Percentiles rank a stretch among this genome's conserved stretches.
Evolutionary conservation across 2,888 invertebrate genomes (phyloP).

Genomic region (Rhagonycha lutea): DNA sequence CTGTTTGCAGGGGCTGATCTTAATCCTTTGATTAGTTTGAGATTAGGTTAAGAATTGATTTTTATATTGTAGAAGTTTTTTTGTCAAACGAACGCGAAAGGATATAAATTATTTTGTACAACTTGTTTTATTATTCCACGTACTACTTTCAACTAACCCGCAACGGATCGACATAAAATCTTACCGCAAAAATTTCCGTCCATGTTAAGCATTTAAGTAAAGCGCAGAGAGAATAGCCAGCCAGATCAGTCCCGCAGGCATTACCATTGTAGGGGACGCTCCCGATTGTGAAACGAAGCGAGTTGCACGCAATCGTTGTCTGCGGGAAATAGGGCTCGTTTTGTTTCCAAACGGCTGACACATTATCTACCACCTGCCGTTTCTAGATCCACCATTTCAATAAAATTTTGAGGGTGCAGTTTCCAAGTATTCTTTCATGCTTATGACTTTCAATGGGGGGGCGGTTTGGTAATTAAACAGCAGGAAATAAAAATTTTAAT

Average conservation of each 20-base stretch:
- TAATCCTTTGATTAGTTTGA: constrained; percentile 6
- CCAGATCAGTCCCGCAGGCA: constrained; percentile 46
- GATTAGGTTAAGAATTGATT: not conserved
- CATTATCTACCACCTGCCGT: constrained; percentile 34
- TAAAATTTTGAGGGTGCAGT: constrained; percentile 1
- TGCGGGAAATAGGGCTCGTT: constrained; percentile 27
- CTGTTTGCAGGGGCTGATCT: not conserved
- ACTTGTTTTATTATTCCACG: not conserved
- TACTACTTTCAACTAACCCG: not conserved
- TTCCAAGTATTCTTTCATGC: not conserved
- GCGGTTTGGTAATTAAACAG: not conserved
- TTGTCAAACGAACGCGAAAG: not conserved
- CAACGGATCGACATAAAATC: constrained; percentile 11
- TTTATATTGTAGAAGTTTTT: not conserved
- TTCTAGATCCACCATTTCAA: constrained; percentile 28
- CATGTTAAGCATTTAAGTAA: constrained; percentile 23
- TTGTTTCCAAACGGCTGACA: constrained; percentile 17
- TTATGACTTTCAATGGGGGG: not conserved
- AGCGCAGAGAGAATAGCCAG: constrained; percentile 23
- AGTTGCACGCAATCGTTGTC: constrained; percentile 42
- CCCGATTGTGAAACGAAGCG: constrained; percentile 52
- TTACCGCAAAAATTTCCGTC: constrained; percentile 7
- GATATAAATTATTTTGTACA: not conserved
- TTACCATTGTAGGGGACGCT: constrained; percentile 51
- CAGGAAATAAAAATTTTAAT: not conserved